A percentile compares a stretch with the other conserved stretches of the same genome.
Conservation (phyloP, 2,888 invertebrate genomes). For the Noctua pronuba region DNA sequence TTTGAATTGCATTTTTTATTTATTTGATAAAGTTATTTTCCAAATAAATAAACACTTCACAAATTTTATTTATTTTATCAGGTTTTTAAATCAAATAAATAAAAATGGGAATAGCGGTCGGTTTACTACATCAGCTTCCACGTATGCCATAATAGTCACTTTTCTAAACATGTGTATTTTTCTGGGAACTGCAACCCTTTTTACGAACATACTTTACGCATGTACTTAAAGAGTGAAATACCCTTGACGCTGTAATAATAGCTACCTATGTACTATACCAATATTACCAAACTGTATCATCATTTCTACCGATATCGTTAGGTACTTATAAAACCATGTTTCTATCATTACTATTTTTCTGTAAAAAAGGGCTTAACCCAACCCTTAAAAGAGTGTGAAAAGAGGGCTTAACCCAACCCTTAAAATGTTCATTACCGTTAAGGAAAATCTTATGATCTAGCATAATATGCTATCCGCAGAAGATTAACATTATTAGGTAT, state of each 20-base stretch:
- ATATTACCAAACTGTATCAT: too few relatives aligned
- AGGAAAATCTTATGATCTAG: too few relatives aligned
- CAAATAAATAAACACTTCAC: too few relatives aligned
- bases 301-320: background rate
- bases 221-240: background rate
- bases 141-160: background rate
- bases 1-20: slow-evolving; percentile 1
- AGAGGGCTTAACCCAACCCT: background rate
- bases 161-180: background rate
- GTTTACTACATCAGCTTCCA: background rate
- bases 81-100: background rate
- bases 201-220: background rate
- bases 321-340: background rate
- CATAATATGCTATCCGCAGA: background rate
- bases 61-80: slow-evolving; percentile 3
- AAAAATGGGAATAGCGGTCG: background rate
- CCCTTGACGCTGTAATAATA: background rate
- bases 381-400: slow-evolving; percentile 1
- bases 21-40: too few relatives aligned
- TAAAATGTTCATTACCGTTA: background rate
- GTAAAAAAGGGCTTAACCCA: background rate
- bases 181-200: background rate
- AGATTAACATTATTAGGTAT: slow-evolving; percentile 13
- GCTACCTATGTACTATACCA: background rate
- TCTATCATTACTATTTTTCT: too few relatives aligned